Evolutionary conservation across 2,888 invertebrate genomes (phyloP).

Genomic region (Gortyna flavago): DNA sequence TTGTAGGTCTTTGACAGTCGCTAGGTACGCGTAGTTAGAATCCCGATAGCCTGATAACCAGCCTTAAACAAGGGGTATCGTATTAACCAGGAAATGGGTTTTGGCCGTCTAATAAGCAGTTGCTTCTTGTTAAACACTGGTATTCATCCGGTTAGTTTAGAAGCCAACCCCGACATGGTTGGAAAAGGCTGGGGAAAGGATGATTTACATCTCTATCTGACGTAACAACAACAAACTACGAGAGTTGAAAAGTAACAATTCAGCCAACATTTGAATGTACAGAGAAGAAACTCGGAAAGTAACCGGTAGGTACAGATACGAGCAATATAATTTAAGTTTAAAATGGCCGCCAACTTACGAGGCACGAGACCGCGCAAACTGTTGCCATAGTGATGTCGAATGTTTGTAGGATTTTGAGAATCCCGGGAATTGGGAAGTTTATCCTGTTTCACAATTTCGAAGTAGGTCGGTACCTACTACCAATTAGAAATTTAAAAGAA

Average conservation of each 20-base stretch:
- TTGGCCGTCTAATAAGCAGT: too few relatives aligned
- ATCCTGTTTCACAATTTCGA: not conserved
- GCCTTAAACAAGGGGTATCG: not conserved
- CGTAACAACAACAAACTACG: slow-evolving; percentile 14
- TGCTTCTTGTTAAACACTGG: not conserved
- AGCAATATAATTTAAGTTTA: slow-evolving; percentile 69
- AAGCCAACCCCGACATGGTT: not conserved
- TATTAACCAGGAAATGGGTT: not conserved
- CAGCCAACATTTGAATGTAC: slow-evolving; percentile 32
- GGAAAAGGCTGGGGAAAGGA: not conserved
- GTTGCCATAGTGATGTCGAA: slow-evolving; percentile 47
- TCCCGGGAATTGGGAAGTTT: not conserved
- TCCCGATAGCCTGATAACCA: not conserved
- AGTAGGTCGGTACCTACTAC: not conserved
- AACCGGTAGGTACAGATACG: slow-evolving; percentile 46
- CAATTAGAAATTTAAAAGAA: not conserved
- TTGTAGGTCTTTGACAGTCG: not conserved
- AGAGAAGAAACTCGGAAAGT: slow-evolving; percentile 42
- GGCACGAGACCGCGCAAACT: slow-evolving; percentile 53
- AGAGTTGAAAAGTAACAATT: slow-evolving; percentile 17
- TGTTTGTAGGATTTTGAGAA: slow-evolving; percentile 1
- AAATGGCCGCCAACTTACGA: slow-evolving; percentile 63
- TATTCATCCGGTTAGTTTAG: not conserved
- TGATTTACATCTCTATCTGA: not conserved
- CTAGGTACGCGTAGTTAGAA: not conserved